Percentiles rank a stretch among this genome's conserved stretches.
phyloP scores from a whole-genome alignment of 2,888 invertebrate genomes.

The Thelaira solivaga region DNA sequence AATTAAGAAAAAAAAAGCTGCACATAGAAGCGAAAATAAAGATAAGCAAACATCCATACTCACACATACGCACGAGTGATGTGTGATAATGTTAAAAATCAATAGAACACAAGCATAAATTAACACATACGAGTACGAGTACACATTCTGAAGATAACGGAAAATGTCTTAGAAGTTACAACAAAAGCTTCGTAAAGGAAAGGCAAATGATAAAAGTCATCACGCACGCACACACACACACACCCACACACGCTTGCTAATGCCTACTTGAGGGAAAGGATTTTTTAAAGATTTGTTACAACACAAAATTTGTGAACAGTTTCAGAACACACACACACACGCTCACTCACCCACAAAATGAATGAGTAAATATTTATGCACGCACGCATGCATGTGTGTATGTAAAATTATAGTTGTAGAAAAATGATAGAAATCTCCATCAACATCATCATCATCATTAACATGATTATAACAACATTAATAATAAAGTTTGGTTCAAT shows the following conservation, averaged over 20 bases:
- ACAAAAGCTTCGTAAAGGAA: conserved; percentile 9
- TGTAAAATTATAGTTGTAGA: background rate
- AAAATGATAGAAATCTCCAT: background rate
- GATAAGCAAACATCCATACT: background rate
- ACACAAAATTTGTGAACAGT: too few species aligned
- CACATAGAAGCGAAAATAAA: background rate
- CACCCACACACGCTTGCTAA: background rate
- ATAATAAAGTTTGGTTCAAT: conserved; percentile 4
- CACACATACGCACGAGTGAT: conserved; percentile 52
- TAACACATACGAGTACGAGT: background rate
- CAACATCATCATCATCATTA: conserved; percentile 2
- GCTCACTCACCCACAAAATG: background rate
- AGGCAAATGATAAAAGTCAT: background rate
- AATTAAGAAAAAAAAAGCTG: background rate
- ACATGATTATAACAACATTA: background rate
- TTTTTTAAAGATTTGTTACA: too few species aligned
- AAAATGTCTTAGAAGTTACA: background rate
- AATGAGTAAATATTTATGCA: too few species aligned
- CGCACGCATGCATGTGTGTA: too few species aligned
- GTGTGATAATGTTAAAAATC: conserved; percentile 75
- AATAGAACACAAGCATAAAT: conserved; percentile 73
- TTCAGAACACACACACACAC: too few species aligned
- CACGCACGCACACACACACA: background rate
- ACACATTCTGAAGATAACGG: background rate
- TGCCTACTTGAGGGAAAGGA: background rate